Evolutionary conservation across 1,140 invertebrate species (phyloP), one percentile per base, ranked within the genome.

Genomic region (Lepidurus packardi): DNA sequence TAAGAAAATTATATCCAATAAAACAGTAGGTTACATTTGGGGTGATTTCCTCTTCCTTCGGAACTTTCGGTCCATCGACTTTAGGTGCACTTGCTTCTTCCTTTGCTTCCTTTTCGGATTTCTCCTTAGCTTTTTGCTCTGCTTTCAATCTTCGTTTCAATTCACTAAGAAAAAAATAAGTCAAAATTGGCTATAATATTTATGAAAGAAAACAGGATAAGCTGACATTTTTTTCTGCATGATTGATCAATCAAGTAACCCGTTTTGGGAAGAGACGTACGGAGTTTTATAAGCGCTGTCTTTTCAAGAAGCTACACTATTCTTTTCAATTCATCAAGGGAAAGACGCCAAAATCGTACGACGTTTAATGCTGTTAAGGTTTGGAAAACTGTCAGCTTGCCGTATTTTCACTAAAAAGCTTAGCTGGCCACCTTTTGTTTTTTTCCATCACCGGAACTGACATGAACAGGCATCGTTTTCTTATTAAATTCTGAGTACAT

Each of bases 111-210:
- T 97, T 97, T 84, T 94, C 93, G n/a, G 90, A 89, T 84, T 98
- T 98, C 83, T 97, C 94, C 84, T 96, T 94, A 9, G 91, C 90
- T 84, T 98, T 98, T 83, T 97, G 92, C 84, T 97, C 94, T 21
- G 92, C 92, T 86, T 98, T 98, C 73, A 93, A 82, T 43, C 94
- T 88, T 73, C 96, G 88, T 86, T 99, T 99, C 77, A 94, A 86
- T 86, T 98, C 96, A 90, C 95, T 98, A 82, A 82, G 44, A 47
- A 80, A 41, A 78, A 43, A 81, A n/a, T 75, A 24, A 47, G 16
- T 65, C 21, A n/a, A n/a, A 65, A 65, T 65, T 13, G 16, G 16
- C 16, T n/a, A 65, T 1, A 13, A 65, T 5, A 65, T n/a, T 4
- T 47, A 65, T 21, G 16, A 65, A 5, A 47, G 6, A 16, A 65